phyloP scores from a whole-genome alignment of 2,888 invertebrate genomes.

The Brachynemurus nebulosus region DNA sequence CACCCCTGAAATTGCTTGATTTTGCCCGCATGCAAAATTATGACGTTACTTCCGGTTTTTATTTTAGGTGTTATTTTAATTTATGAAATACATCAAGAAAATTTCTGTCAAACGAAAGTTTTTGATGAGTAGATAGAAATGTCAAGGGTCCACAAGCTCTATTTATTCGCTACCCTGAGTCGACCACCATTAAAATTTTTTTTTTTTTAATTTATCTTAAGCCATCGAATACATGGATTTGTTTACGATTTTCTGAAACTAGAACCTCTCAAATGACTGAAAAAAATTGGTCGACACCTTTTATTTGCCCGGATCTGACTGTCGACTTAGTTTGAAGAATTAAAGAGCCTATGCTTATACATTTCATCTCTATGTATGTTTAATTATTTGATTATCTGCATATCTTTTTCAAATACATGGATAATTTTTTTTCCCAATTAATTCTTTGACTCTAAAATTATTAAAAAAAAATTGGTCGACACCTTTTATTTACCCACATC shows the following conservation, averaged over 20 bases:
- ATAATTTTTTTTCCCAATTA: too few species aligned
- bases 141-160: too few species aligned
- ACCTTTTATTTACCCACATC: not conserved
- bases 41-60: not conserved
- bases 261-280: not conserved
- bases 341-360: not conserved
- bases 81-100: not conserved
- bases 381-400: not conserved
- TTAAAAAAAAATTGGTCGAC: not conserved
- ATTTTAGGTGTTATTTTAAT: not conserved
- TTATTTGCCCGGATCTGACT: not conserved
- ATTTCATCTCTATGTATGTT: not conserved
- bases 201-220: not conserved
- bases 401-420: not conserved
- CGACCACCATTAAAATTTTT: not conserved
- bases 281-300: not conserved
- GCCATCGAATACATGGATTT: not conserved
- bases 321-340: not conserved
- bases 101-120: not conserved
- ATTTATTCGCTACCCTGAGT: not conserved
- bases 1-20: too few species aligned
- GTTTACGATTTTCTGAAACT: not conserved
- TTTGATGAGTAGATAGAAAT: too few species aligned
- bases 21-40: not conserved
- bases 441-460: too few species aligned